Evolutionary conservation across 2,888 invertebrate species (phyloP), one percentile per base, ranked within the genome.

Genomic region (Colostygia pectinataria): DNA sequence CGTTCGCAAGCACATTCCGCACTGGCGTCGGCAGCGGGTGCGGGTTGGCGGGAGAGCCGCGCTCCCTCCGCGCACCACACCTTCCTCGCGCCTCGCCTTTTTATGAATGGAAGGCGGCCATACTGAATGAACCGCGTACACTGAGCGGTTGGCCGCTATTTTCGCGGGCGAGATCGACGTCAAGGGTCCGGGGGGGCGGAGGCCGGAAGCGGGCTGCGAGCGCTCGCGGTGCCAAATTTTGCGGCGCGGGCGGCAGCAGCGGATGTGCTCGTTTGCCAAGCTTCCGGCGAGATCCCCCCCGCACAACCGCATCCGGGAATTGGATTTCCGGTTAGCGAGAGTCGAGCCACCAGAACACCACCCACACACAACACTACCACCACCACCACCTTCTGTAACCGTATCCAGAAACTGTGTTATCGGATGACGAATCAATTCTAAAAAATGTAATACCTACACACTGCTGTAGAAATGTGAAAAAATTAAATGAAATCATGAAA

Each of bases 81-180:
- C 80, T 73, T 80, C 85, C 77, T 79, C 83, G 79, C 83, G 79
- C 88, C 83, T 83, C 86, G 91, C 92, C 92, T 93, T 92, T 93
- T 93, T 93, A 93, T 93, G 93, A 93, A 93, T 93, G 93, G 92
- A 91, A 91, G 92, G 92, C 92, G 91, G 92, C 92, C 92, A 93
- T 93, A 89, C 92, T 93, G 93, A 93, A 93, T 93, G 92, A 93
- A 92, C 91, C 91, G 92, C 90, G 90, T 90, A 90, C 90, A 90
- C 90, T 77, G 88, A 88, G 89, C 89, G 85, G 88, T 87, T 86
- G 86, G 89, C 83, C 87, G 88, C 89, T 89, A 89, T 88, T 88
- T 87, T 84, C 79, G 88, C 89, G 86, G 81, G 84, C 82, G 79
- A 82, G 75, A 80, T 72, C 79, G 83, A 73, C 76, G 80, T 66